Conservation (phyloP, 2,113 vertebrate genomes). For the Trogon melanurus region DNA sequence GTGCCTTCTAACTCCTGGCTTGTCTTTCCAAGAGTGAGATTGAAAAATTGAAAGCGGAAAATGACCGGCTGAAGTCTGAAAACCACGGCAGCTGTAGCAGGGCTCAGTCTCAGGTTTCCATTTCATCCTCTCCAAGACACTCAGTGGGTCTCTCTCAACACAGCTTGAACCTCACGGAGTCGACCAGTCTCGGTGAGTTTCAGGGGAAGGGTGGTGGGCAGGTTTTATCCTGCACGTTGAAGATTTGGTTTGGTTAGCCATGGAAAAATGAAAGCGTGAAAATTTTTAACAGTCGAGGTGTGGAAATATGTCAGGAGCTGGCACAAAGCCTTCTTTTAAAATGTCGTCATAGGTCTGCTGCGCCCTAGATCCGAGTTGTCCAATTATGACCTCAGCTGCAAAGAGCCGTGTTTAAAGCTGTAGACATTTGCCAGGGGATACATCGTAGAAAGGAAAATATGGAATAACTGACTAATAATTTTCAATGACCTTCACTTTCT, state of each 20-base stretch:
- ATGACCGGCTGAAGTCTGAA: constrained; percentile 92
- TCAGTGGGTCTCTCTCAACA: constrained; percentile 85
- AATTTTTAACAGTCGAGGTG: constrained; percentile 23
- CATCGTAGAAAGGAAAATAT: not conserved
- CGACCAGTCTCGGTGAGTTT: constrained; percentile 91
- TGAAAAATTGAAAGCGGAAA: constrained; percentile 94
- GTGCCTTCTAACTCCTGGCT: not conserved
- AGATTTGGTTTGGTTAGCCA: not conserved
- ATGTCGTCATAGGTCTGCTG: constrained; percentile 46
- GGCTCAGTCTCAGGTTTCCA: constrained; percentile 87
- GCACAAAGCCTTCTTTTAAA: constrained; percentile 59
- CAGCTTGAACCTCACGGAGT: constrained; percentile 93
- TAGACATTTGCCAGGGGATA: constrained; percentile 7
- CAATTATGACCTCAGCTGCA: constrained; percentile 60
- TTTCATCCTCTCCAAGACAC: constrained; percentile 84
- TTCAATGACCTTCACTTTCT: constrained; percentile 10
- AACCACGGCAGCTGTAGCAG: constrained; percentile 87
- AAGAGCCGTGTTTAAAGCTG: constrained; percentile 54
- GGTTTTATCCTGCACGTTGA: constrained; percentile 29
- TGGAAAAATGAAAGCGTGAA: constrained; percentile 24
- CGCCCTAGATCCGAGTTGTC: not conserved
- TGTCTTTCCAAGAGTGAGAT: constrained; percentile 85
- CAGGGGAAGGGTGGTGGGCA: not conserved
- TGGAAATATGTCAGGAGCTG: constrained; percentile 57
- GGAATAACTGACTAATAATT: constrained; percentile 11